Base-by-base conservation (phyloP, 1,140 invertebrate species). In the Bombus ignitus region DNA sequence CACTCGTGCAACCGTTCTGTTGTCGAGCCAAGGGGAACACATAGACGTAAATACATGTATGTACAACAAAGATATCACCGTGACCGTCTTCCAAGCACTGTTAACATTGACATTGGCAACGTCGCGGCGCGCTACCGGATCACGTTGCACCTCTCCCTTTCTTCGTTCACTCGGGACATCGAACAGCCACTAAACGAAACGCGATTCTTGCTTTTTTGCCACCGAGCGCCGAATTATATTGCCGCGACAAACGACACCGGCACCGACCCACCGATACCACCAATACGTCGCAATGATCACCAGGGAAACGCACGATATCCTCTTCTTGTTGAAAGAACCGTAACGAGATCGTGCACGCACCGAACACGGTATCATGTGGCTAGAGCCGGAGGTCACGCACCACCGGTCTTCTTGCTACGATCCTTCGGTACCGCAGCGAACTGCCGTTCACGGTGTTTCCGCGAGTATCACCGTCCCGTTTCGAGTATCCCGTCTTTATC, bases 81-180 rank as follows among this genome's bases (percentile, higher is more conserved):
- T 85, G 83, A 65, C 77, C 66, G 83, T 84, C 66, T 80, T 85
- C 47, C 68, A 71, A 57, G 32, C 44, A 71, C 79, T 35, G 68
- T 42, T 83, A 78, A n/a, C 82, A 84, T 84, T 84, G 82, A 79
- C 82, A 84, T 85, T 85, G 76, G 77, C 76, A 83, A 70, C 65
- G 62, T 35, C 22, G 74, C 57, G 22, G 22, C 75, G 75, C 47
- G 82, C n/a, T 44, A 47, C 37, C 77, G 57, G 65, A 85, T 73
- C 76, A 57, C 76, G 78, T 70, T 80, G 78, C 78, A 28, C n/a
- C n/a, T n/a, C 39, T 13, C 22, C 10, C 42, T 47, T n/a, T 47
- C 53, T 39, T 22, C 44, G 18, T 59, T 37, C 44, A 75, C 62
- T 25, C 57, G 57, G 25, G 15, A 25, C 81, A 53, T 57, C 57